These are phyloP conservation scores for Cladorhizidae sp. DNA, from an alignment of 37 sponge, comb jelly and placozoan species.

Conservation along the genomic window DNA sequence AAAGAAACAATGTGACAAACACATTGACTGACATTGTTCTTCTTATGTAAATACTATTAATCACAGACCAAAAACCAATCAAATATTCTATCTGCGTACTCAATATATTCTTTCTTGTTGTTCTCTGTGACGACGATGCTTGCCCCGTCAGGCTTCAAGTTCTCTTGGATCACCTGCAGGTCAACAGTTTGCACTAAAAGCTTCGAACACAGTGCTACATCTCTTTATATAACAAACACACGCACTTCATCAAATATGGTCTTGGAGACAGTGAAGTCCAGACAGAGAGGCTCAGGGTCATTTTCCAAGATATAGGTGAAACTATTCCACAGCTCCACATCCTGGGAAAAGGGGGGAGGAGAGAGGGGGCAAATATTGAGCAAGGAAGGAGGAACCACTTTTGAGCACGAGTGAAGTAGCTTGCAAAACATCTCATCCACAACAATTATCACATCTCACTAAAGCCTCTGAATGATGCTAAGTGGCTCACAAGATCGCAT, in stretches of 20 bases:
- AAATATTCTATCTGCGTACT: slow-evolving; percentile 51
- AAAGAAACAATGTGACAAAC: background rate
- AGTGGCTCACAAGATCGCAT: no score
- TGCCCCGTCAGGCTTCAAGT: slow-evolving; percentile 84
- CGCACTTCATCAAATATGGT: slow-evolving; percentile 86
- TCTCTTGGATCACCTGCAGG: slow-evolving; percentile 69
- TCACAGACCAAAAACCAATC: background rate
- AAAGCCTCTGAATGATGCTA: no score
- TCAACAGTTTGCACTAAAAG: background rate
- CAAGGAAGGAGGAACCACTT: no score
- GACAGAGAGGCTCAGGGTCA: slow-evolving; percentile 92
- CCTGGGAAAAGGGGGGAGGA: slow-evolving; percentile 39
- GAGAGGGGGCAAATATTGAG: no score
- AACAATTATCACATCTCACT: no score
- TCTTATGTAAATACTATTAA: background rate
- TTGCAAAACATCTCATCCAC: no score
- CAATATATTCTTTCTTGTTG: slow-evolving; percentile 89
- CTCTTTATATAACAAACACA: background rate
- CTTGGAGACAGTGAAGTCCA: slow-evolving; percentile 80
- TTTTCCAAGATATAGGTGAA: slow-evolving; percentile 93
- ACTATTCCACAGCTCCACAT: slow-evolving; percentile 88
- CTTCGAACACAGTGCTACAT: background rate
- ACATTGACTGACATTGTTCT: no score
- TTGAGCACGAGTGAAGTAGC: no score
- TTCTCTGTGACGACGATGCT: slow-evolving; percentile 86